Evolutionary conservation across 2,113 vertebrate genomes (phyloP).

Genomic region (Empidonax alnorum): DNA sequence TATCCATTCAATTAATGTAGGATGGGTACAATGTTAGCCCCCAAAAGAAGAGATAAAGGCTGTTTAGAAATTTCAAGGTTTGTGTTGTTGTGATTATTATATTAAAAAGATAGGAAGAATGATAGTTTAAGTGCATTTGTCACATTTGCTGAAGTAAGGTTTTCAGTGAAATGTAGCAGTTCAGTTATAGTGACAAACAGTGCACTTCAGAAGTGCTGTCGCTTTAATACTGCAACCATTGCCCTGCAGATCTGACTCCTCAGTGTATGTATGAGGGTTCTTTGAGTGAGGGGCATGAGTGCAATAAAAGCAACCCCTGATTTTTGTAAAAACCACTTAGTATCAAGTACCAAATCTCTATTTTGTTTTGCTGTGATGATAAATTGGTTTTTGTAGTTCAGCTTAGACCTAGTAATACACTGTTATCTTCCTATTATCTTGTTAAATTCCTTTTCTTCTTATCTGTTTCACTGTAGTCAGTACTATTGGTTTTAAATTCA

Average conservation of each 20-base stretch:
- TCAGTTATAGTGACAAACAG: neutral
- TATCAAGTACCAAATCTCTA: neutral
- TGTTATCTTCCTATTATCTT: conserved; percentile 60
- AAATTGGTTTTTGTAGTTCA: conserved; percentile 54
- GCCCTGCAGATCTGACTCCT: neutral
- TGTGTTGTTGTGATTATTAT: neutral
- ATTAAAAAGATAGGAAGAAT: neutral
- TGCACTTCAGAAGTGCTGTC: neutral
- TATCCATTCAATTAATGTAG: neutral
- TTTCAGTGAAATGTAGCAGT: neutral
- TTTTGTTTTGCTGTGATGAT: conserved; percentile 50
- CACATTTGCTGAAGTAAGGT: neutral
- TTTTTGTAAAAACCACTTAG: neutral
- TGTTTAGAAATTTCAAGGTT: neutral
- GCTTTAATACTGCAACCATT: neutral
- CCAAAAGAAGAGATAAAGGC: neutral
- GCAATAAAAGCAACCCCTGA: conserved; percentile 7
- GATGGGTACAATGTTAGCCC: neutral
- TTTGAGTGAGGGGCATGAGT: neutral
- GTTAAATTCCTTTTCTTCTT: conserved; percentile 70
- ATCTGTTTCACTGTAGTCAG: conserved; percentile 41
- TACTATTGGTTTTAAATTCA: conserved; percentile 36
- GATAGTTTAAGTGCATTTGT: neutral
- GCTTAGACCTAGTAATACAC: conserved; percentile 14
- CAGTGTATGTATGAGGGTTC: neutral